phyloP scores from a whole-genome alignment of 1,140 invertebrate genomes.

The Drosophila funebris region DNA sequence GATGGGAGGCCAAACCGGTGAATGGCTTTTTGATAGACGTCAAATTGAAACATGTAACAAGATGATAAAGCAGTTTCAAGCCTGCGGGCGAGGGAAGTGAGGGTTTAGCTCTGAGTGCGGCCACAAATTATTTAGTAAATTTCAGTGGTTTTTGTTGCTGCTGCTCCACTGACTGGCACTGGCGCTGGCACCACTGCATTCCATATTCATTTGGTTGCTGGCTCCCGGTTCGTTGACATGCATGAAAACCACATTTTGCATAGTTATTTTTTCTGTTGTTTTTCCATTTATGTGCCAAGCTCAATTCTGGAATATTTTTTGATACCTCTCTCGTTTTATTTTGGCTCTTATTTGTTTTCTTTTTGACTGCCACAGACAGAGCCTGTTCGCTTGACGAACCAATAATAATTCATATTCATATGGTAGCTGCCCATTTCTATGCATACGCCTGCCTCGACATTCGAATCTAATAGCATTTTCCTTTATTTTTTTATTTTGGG shows the following conservation, averaged over 20 bases:
- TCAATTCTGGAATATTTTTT: constrained; percentile 63
- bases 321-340: constrained; percentile 1
- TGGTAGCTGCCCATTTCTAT: constrained; percentile 67
- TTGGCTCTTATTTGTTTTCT: constrained; percentile 14
- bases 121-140: constrained; percentile 79
- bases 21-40: constrained; percentile 73
- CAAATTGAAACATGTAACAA: constrained; percentile 76
- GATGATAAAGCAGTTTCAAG: constrained; percentile 68
- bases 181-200: constrained; percentile 55
- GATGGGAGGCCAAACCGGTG: constrained; percentile 29
- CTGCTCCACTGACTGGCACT: not conserved
- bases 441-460: constrained; percentile 37
- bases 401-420: constrained; percentile 80
- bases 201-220: constrained; percentile 72
- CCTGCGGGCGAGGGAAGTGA: not conserved
- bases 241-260: constrained; percentile 54
- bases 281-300: constrained; percentile 14
- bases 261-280: constrained; percentile 42
- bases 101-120: constrained; percentile 37
- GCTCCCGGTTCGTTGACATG: constrained; percentile 69
- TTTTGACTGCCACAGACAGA: not conserved
- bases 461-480: constrained; percentile 65
- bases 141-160: constrained; percentile 31
- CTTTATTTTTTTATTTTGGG: not conserved
- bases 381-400: constrained; percentile 57